phyloP scores from a whole-genome alignment of 1,140 invertebrate species.

The Caenorhabditis inopinata region DNA sequence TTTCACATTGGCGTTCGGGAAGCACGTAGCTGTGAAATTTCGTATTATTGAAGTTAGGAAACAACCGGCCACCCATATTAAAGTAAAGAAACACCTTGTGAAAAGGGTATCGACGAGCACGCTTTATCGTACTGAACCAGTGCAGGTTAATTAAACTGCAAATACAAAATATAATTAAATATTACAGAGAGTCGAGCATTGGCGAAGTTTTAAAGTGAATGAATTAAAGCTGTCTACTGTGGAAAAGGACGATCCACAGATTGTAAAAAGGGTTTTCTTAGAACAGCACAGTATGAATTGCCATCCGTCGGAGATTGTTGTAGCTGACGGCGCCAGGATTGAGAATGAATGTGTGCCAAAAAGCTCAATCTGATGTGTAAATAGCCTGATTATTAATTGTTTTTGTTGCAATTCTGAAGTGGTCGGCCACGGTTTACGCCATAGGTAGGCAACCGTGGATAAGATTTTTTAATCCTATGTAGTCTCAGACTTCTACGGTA shows the following conservation, averaged over 20 bases:
- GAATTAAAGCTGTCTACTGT: not conserved
- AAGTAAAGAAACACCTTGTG: not conserved
- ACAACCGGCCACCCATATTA: not conserved
- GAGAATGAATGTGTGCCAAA: not conserved
- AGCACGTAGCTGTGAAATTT: not conserved
- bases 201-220: not conserved
- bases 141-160: not conserved
- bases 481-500: no score
- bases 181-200: not conserved
- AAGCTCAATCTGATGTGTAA: not conserved
- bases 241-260: conserved; percentile 2
- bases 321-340: not conserved
- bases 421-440: no score
- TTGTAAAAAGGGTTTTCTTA: not conserved
- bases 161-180: not conserved
- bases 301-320: not conserved
- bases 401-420: no score
- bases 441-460: no score
- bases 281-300: not conserved
- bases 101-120: not conserved
- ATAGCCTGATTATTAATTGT: not conserved
- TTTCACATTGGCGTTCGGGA: conserved; percentile 16
- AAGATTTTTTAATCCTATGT: no score
- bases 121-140: not conserved
- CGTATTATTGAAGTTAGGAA: not conserved